A percentile compares a stretch with the other conserved stretches of the same genome.
Conservation (phyloP, 2,113 vertebrate species). For the Vimba vimba region DNA sequence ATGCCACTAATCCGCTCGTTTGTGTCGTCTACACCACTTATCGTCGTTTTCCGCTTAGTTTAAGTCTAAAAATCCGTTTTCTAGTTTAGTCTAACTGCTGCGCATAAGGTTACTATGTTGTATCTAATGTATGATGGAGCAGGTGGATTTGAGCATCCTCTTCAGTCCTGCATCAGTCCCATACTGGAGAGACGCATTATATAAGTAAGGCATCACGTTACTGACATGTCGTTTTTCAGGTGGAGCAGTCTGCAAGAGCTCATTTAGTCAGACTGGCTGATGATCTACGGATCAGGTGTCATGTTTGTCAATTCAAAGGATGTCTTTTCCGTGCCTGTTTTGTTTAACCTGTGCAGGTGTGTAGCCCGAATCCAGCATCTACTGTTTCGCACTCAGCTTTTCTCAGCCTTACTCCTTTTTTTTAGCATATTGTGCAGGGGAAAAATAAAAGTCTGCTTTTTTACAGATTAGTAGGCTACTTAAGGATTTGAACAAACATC, state of each 20-base stretch:
- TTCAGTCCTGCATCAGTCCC: constrained; percentile 40
- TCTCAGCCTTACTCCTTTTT: background rate
- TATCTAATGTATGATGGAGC: constrained; percentile 37
- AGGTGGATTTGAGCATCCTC: constrained; percentile 57
- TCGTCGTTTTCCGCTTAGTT: background rate
- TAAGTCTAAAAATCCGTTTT: background rate
- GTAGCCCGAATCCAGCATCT: constrained; percentile 31
- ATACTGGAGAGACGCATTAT: constrained; percentile 51
- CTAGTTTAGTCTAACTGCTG: background rate
- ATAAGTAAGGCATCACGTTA: constrained; percentile 62
- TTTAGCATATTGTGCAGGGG: background rate
- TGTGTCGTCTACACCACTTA: background rate
- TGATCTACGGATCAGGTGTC: constrained; percentile 60
- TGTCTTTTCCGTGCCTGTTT: constrained; percentile 52
- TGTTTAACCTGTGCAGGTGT: constrained; percentile 44
- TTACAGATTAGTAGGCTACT: background rate
- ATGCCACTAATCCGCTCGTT: background rate
- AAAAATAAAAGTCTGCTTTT: background rate
- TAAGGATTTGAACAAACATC: background rate
- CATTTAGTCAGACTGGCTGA: constrained; percentile 60
- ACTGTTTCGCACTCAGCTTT: background rate
- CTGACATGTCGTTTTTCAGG: constrained; percentile 55
- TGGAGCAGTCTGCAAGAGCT: constrained; percentile 54
- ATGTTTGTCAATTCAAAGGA: constrained; percentile 52
- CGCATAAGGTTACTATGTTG: background rate